phyloP scores from a whole-genome alignment of 2,888 invertebrate species.

The Scaptomyza caliginosa region DNA sequence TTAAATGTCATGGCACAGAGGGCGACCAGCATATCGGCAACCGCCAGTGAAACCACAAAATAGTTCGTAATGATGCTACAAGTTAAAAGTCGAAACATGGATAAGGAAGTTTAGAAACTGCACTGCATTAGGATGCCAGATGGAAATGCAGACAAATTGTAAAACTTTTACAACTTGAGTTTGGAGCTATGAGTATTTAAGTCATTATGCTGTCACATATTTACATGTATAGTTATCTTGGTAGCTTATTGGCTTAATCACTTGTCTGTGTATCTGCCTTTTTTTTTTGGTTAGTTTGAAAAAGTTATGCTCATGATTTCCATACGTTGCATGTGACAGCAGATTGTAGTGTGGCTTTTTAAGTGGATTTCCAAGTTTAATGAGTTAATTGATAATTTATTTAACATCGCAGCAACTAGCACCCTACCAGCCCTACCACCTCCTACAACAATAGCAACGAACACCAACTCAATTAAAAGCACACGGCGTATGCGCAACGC shows the following conservation, averaged over 20 bases:
- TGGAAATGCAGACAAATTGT: constrained; percentile 8
- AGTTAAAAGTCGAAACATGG: constrained; percentile 10
- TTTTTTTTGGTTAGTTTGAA: background rate
- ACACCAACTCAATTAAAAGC: constrained; percentile 61
- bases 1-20: constrained; percentile 96
- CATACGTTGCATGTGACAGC: constrained; percentile 51
- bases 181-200: constrained; percentile 2
- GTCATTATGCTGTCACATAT: background rate
- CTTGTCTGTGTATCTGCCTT: constrained; percentile 11
- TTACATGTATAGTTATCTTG: constrained; percentile 1
- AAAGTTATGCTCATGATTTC: constrained; percentile 36
- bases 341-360: constrained; percentile 22
- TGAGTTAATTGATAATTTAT: constrained; percentile 67
- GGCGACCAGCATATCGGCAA: constrained; percentile 96
- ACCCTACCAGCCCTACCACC: background rate
- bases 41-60: constrained; percentile 96
- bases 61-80: constrained; percentile 94
- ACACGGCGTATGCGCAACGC: constrained; percentile 61
- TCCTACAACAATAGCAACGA: constrained; percentile 21
- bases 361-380: constrained; percentile 57
- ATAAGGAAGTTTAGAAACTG: constrained; percentile 9
- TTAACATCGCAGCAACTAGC: constrained; percentile 33
- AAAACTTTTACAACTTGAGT: constrained; percentile 22
- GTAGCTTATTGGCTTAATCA: constrained; percentile 32
- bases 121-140: background rate